Evolutionary conservation across 2,888 invertebrate genomes (phyloP).

Genomic region (Griposia aprilina): DNA sequence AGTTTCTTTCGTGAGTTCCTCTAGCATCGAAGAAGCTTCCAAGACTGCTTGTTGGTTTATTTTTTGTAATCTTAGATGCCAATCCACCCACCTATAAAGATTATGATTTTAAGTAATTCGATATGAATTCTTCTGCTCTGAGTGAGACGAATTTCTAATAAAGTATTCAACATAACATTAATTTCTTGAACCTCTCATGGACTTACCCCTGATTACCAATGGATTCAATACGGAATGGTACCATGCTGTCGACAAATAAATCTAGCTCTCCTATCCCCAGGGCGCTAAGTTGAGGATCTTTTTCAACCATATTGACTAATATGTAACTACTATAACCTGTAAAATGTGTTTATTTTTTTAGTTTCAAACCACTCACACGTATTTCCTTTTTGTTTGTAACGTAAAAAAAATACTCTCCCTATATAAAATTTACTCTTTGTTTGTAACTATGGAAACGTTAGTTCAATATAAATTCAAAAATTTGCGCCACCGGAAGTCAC

Average conservation of each 20-base stretch:
- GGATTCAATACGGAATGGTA: conserved; percentile 91
- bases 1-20: conserved; percentile 96
- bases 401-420: too few relatives aligned
- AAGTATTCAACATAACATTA: background rate
- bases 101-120: background rate
- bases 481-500: conserved; percentile 52
- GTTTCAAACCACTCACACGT: background rate
- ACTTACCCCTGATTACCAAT: conserved; percentile 91
- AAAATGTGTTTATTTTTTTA: background rate
- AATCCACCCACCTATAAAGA: conserved; percentile 93
- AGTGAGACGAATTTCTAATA: background rate
- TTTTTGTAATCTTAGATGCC: conserved; percentile 95
- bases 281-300: conserved; percentile 87
- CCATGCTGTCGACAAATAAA: conserved; percentile 93
- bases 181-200: background rate
- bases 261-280: conserved; percentile 93
- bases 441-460: conserved; percentile 55
- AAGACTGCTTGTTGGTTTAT: conserved; percentile 96
- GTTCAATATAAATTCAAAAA: conserved; percentile 54
- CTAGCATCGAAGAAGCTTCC: conserved; percentile 94
- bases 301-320: conserved; percentile 86
- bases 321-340: background rate
- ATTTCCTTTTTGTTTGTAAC: conserved; percentile 34
- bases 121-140: too few relatives aligned
- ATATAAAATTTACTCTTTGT: background rate